Percentiles rank a stretch among this genome's conserved stretches.
phyloP scores from a whole-genome alignment of 2,113 vertebrate genomes.

The Channa argus region DNA sequence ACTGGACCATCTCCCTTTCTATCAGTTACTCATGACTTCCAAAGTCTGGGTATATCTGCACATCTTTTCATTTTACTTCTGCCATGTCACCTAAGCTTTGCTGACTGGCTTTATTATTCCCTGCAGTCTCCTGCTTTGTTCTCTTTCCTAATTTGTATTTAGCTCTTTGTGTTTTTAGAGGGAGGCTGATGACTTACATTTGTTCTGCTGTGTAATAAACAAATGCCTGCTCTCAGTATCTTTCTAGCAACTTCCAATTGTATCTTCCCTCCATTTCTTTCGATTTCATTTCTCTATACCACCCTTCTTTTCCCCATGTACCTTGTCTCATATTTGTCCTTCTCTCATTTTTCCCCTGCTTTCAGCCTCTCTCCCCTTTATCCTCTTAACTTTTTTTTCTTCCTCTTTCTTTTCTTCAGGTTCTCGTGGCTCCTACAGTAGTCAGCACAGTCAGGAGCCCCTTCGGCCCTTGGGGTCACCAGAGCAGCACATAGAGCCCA shows the following conservation, averaged over 20 bases:
- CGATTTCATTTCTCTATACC: background rate
- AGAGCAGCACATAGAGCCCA: constrained; percentile 97
- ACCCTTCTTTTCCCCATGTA: background rate
- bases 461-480: constrained; percentile 95
- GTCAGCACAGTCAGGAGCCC: constrained; percentile 94
- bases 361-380: background rate
- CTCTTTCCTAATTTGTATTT: constrained; percentile 28
- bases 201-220: constrained; percentile 69
- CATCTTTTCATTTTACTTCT: constrained; percentile 17
- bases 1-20: constrained; percentile 41
- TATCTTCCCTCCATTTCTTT: too few species aligned
- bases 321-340: background rate
- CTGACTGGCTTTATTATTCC: constrained; percentile 32
- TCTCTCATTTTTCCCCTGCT: background rate
- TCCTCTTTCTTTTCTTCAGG: constrained; percentile 75
- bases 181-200: constrained; percentile 56
- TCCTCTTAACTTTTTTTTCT: constrained; percentile 35
- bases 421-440: constrained; percentile 95
- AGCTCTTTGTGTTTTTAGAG: constrained; percentile 31
- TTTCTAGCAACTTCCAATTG: constrained; percentile 29
- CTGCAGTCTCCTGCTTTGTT: background rate
- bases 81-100: constrained; percentile 8
- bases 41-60: constrained; percentile 8
- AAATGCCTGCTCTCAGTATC: constrained; percentile 69
- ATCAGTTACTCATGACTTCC: constrained; percentile 41